A percentile compares a stretch with the other conserved stretches of the same genome.
Conservation (phyloP, 1,140 invertebrate genomes). For the Nasonia longicornis region DNA sequence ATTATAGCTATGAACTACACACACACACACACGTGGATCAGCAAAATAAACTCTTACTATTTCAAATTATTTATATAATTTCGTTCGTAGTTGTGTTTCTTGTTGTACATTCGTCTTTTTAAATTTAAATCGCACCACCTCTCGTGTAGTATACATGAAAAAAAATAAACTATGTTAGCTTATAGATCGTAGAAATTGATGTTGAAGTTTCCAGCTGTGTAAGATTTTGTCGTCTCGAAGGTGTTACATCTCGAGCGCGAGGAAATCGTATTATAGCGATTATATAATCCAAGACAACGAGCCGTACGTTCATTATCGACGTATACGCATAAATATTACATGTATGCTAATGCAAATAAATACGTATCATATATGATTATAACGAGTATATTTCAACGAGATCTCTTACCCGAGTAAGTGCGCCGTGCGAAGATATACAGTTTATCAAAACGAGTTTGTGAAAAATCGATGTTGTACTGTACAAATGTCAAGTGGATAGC, state of each 20-base stretch:
- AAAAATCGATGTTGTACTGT: conserved; percentile 21
- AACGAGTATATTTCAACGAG: conserved; percentile 36
- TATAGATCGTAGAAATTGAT: not conserved
- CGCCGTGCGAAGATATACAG: conserved; percentile 11
- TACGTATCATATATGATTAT: conserved; percentile 11
- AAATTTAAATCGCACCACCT: too few species aligned
- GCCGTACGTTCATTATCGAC: not conserved
- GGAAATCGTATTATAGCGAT: not conserved
- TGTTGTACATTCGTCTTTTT: too few species aligned
- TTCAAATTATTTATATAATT: too few species aligned
- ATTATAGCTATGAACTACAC: too few species aligned
- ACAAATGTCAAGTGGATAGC: not conserved
- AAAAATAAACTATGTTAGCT: not conserved
- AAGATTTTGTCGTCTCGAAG: not conserved
- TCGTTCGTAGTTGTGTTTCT: too few species aligned
- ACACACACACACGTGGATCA: too few species aligned
- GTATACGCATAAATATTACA: conserved; percentile 5
- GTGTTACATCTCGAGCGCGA: too few species aligned
- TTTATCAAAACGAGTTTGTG: conserved; percentile 1
- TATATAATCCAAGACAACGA: conserved; percentile 25
- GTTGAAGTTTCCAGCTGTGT: not conserved
- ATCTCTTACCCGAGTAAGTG: conserved; percentile 43
- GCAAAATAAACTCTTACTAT: too few species aligned
- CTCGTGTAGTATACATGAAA: not conserved
- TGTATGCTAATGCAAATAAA: conserved; percentile 23